phyloP scores from a whole-genome alignment of 2,113 vertebrate genomes.

The Cinclus mexicanus region DNA sequence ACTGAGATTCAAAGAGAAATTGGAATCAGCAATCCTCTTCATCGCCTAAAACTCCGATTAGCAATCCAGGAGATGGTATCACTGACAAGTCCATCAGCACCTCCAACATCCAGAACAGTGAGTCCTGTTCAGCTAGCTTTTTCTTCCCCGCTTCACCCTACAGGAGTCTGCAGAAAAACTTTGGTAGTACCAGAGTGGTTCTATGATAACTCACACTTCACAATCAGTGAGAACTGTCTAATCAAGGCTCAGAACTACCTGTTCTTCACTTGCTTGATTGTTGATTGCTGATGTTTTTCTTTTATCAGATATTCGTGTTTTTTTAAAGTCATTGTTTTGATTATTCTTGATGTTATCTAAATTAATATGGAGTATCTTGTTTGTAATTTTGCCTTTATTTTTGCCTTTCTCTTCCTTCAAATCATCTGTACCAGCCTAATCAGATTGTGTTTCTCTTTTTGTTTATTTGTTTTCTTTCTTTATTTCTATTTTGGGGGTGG shows the following conservation, averaged over 20 bases:
- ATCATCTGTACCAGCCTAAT: not conserved
- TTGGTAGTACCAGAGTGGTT: not conserved
- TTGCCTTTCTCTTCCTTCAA: not conserved
- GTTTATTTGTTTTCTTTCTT: not conserved
- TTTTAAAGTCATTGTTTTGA: not conserved
- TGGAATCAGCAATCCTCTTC: conserved; percentile 96
- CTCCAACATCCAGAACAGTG: conserved; percentile 97
- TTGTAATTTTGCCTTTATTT: conserved; percentile 8
- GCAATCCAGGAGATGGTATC: conserved; percentile 99
- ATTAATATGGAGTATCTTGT: not conserved
- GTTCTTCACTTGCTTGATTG: not conserved
- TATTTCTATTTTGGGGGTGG: fast-evolving
- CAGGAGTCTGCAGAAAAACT: not conserved
- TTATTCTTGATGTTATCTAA: conserved; percentile 14
- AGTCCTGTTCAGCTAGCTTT: conserved; percentile 69
- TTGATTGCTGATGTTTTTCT: not conserved
- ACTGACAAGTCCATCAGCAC: conserved; percentile 95
- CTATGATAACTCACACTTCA: not conserved
- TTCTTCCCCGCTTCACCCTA: not conserved
- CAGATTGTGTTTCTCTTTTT: not conserved
- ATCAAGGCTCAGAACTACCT: not conserved
- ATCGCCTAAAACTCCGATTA: conserved; percentile 92
- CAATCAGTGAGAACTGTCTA: not conserved
- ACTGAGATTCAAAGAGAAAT: conserved; percentile 99
- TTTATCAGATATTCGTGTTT: not conserved